Conservation (phyloP, 2,797 vertebrate genomes). For the Sebastes steindachneri region DNA sequence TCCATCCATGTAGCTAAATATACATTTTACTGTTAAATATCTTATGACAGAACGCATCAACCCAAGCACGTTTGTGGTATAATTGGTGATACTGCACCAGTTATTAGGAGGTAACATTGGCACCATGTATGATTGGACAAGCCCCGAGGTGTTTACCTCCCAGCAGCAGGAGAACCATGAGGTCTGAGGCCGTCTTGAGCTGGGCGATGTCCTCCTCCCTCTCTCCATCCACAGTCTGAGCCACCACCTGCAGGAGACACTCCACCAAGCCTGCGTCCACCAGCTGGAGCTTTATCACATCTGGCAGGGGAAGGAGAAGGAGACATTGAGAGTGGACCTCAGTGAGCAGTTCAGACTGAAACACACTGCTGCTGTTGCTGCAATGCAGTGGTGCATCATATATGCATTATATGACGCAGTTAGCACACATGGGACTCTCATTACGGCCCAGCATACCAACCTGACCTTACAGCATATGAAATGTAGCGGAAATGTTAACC, state of each 20-base stretch:
- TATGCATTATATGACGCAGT: neutral
- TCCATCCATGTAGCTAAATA: neutral
- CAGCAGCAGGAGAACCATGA: slow-evolving; percentile 96
- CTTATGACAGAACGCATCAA: neutral
- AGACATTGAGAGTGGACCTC: neutral
- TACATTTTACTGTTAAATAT: neutral
- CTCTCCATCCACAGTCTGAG: slow-evolving; percentile 93
- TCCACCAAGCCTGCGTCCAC: slow-evolving; percentile 97
- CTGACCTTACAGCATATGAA: neutral
- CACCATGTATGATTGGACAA: neutral
- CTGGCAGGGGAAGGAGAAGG: slow-evolving; percentile 68
- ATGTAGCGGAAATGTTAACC: neutral
- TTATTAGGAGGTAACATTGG: neutral
- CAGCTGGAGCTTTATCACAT: slow-evolving; percentile 96
- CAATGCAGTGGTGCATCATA: slow-evolving; percentile 2
- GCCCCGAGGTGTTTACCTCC: slow-evolving; percentile 83
- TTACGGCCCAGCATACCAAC: neutral
- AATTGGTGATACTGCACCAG: neutral
- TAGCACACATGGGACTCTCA: neutral
- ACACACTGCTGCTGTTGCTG: neutral
- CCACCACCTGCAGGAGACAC: slow-evolving; percentile 94
- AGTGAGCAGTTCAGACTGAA: neutral
- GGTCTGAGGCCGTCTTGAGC: slow-evolving; percentile 96
- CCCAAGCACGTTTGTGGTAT: neutral
- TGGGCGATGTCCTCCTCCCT: slow-evolving; percentile 94